Percentiles rank a stretch among this genome's conserved stretches.
Evolutionary conservation across 2,113 vertebrate species (phyloP).

Genomic region (Hydrochoerus hydrochaeris): DNA sequence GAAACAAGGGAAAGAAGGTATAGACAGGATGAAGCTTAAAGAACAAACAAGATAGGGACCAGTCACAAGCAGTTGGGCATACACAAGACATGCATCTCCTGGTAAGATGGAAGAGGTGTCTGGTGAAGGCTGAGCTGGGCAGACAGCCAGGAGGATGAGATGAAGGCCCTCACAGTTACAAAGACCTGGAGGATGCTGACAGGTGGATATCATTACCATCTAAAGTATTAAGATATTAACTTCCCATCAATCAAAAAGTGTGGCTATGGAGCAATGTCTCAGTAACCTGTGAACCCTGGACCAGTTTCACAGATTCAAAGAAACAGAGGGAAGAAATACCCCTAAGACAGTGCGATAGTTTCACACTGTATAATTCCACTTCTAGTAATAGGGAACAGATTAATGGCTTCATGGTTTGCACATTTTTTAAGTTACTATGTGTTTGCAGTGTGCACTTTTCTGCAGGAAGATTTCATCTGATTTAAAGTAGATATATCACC

Average conservation of each 20-base stretch:
- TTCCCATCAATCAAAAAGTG: not conserved
- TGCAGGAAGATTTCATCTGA: not conserved
- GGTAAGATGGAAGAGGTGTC: too few relatives aligned
- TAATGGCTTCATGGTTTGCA: not conserved
- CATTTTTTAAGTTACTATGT: not conserved
- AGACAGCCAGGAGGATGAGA: not conserved
- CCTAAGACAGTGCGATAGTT: not conserved
- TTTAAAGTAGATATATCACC: not conserved
- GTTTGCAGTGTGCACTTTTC: not conserved
- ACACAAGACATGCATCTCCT: not conserved
- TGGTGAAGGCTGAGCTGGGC: not conserved
- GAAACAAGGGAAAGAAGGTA: not conserved
- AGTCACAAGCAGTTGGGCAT: not conserved
- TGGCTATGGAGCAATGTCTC: not conserved
- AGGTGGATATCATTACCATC: not conserved
- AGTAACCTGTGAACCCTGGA: not conserved
- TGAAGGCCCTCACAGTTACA: not conserved
- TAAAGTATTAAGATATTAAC: not conserved
- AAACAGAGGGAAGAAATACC: not conserved
- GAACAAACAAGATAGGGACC: not conserved
- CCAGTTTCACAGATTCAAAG: not conserved
- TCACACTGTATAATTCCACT: not conserved
- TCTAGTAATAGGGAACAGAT: not conserved
- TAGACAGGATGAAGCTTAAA: not conserved
- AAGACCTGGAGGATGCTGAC: too few relatives aligned